Percentiles rank a stretch among this genome's conserved stretches.
These are phyloP conservation scores for Phrynocephalus guinanensis DNA, from an alignment of 2,797 vertebrate species.

Conservation along the genomic window DNA sequence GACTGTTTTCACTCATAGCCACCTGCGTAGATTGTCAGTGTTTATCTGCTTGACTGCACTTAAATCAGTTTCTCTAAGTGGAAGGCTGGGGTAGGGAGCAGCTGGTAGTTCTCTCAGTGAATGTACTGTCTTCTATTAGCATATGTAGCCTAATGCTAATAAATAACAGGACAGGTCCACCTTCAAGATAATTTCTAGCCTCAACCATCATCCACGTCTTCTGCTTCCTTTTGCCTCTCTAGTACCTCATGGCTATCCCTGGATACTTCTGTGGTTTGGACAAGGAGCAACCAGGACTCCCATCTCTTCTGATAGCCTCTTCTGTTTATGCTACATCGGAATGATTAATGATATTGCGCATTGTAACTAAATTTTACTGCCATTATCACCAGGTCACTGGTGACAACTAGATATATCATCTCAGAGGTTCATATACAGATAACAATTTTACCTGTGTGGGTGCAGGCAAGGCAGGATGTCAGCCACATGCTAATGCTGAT, in stretches of 20 bases:
- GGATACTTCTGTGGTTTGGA: not conserved
- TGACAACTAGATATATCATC: conserved; percentile 85
- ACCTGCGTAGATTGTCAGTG: conserved; percentile 83
- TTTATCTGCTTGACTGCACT: conserved; percentile 87
- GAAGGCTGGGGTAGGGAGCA: conserved; percentile 83
- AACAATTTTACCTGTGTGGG: conserved; percentile 81
- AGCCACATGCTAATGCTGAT: conserved; percentile 74
- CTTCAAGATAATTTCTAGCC: conserved; percentile 66
- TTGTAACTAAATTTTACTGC: conserved; percentile 83
- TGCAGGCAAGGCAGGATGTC: conserved; percentile 72
- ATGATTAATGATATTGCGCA: conserved; percentile 79
- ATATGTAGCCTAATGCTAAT: conserved; percentile 82
- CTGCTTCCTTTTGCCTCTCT: not conserved
- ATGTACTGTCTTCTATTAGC: conserved; percentile 83
- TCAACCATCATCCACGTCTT: not conserved
- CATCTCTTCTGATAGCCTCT: conserved; percentile 57
- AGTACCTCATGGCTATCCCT: conserved; percentile 6
- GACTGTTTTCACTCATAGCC: conserved; percentile 79
- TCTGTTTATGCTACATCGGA: conserved; percentile 73
- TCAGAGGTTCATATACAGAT: conserved; percentile 79
- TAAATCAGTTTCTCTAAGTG: conserved; percentile 86
- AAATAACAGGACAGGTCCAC: conserved; percentile 75
- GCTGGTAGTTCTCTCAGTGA: conserved; percentile 85
- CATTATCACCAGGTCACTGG: conserved; percentile 83
- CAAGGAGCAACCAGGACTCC: conserved; percentile 9